Base-by-base conservation (phyloP, 2,113 vertebrate genomes). In the Oncorhynchus gorbuscha region DNA sequence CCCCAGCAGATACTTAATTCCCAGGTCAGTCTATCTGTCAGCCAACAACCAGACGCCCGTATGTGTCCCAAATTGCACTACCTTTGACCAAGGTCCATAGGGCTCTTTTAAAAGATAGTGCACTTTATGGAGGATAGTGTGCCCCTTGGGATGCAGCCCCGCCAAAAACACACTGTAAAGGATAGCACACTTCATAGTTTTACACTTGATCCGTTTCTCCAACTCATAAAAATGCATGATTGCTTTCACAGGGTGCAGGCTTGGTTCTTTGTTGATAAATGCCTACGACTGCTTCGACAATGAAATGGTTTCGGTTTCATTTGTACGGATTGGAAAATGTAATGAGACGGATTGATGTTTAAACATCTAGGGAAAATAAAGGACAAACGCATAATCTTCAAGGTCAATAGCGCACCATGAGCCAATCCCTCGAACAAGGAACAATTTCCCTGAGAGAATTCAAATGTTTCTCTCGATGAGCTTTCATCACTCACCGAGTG, bases 151-250 rank as follows among this genome's bases (percentile, higher is more conserved):
- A 71, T n/a, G 2, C 26, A 24, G 14, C 14, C 28, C 22, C 26
- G 2, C 28, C 6, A 14, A 75, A 74, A 69, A 77, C n/a, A 48
- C 24, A 51, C 30, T 26, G 24, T 14, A 69, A 16, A n/a, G 58
- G 32, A 59, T 61, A 26, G 22, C 65, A 58, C 69, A 81, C 67
- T 51, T 51, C 4, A 55, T 55, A 16, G 51, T 18, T 1, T 35
- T 74, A 58, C 7, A 18, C 81, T 84, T 81, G 48, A 77, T 70
- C 70, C 67, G 66, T 67, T 16, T 51, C 49, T 68, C 35, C 72
- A 39, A 61, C 79, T 81, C 71, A 71, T 85, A 71, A 79, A 83
- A 79, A 81, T 84, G 78, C 28, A 79, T 58, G 3, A 59, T 1
- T 28, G 67, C 55, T 30, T 72, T 81, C 67, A 75, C 65, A 16